These are phyloP conservation scores for Dermochelys coriacea DNA, from an alignment of 2,797 vertebrate genomes.

Conservation along the genomic window DNA sequence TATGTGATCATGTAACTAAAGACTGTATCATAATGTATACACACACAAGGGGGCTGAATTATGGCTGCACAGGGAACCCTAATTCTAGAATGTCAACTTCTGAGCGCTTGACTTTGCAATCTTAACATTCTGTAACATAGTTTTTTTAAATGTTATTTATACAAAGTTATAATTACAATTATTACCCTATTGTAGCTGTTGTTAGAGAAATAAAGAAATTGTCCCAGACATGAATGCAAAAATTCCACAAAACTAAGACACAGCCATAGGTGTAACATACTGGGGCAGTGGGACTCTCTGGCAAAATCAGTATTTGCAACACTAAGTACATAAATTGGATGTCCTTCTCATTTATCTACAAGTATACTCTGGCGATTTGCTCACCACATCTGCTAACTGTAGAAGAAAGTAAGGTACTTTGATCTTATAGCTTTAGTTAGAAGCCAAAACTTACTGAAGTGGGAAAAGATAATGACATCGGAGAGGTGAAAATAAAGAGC, in stretches of 20 bases:
- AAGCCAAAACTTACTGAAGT: constrained; percentile 3
- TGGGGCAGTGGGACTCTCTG: not conserved
- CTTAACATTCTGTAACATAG: not conserved
- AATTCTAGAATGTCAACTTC: not conserved
- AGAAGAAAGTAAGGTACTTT: not conserved
- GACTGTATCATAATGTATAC: not conserved
- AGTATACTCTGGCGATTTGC: not conserved
- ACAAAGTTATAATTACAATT: accelerated
- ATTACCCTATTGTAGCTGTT: not conserved
- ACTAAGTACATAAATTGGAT: not conserved
- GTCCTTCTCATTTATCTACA: accelerated
- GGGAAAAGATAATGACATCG: not conserved
- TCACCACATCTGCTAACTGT: not conserved
- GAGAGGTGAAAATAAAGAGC: constrained; percentile 5
- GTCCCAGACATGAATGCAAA: not conserved
- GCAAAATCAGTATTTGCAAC: not conserved
- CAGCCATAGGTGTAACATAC: not conserved
- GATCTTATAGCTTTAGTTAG: not conserved
- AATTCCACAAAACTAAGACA: not conserved
- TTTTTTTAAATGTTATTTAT: not conserved
- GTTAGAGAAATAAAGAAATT: not conserved
- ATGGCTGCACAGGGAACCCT: not conserved
- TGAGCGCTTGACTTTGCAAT: not conserved
- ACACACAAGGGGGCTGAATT: not conserved
- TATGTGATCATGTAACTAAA: not conserved